These are phyloP conservation scores for Pseudomyrmex pallidus DNA, from an alignment of 1,140 invertebrate genomes.

Conservation along the genomic window DNA sequence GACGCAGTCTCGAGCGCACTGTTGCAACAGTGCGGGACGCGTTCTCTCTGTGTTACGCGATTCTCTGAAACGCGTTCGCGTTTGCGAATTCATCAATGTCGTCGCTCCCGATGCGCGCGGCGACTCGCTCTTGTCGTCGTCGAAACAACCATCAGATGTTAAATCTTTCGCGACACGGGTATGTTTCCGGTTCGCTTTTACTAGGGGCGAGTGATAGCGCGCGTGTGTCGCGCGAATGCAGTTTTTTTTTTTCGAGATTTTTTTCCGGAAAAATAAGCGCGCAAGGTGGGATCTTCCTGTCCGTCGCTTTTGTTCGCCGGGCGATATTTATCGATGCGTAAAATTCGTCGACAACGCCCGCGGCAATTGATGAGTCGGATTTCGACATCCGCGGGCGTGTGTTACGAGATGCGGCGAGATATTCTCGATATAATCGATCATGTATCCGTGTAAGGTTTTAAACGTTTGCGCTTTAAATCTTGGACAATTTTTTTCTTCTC, in stretches of 20 bases:
- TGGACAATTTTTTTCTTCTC: background rate
- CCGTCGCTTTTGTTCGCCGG: conserved; percentile 22
- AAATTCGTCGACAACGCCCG: conserved; percentile 28
- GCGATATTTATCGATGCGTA: conserved; percentile 43
- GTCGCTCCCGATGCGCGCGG: conserved; percentile 38
- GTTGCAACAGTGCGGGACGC: background rate
- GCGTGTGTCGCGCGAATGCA: background rate
- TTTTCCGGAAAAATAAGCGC: conserved; percentile 40
- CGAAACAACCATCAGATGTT: conserved; percentile 25
- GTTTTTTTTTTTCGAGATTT: background rate
- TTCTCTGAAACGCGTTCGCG: conserved; percentile 4
- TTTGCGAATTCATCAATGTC: conserved; percentile 59
- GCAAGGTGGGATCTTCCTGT: conserved; percentile 1
- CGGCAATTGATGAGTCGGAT: conserved; percentile 1
- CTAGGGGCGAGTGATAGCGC: background rate
- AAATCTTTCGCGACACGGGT: conserved; percentile 52
- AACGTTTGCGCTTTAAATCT: too few relatives aligned
- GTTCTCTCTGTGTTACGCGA: background rate
- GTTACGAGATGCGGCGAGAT: conserved; percentile 29
- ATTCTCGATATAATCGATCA: background rate
- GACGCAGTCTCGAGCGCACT: background rate
- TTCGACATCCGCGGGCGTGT: background rate
- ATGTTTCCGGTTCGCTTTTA: conserved; percentile 34
- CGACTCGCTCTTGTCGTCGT: conserved; percentile 38
- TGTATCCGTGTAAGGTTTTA: conserved; percentile 19